Percentiles rank a stretch among this genome's conserved stretches.
Conservation (phyloP, 1,140 invertebrate species). For the Apocrypta bakeri region DNA sequence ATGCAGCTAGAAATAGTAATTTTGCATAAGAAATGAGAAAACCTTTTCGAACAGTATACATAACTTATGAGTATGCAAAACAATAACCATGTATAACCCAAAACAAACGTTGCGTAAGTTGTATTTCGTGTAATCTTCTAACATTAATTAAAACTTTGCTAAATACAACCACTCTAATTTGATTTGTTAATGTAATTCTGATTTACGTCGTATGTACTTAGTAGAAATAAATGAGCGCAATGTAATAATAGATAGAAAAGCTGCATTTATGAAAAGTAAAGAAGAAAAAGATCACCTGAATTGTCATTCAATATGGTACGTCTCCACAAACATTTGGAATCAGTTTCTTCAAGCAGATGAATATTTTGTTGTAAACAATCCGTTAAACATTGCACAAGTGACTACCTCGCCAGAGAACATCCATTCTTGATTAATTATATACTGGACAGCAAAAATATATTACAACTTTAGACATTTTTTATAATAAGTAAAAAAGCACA, state of each 20-base stretch:
- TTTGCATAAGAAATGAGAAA: background rate
- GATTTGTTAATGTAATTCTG: too few relatives aligned
- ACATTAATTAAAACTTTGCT: too few relatives aligned
- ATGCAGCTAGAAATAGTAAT: background rate
- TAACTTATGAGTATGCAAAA: background rate
- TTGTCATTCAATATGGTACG: constrained; percentile 47
- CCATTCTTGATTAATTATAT: too few relatives aligned
- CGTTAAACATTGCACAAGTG: background rate
- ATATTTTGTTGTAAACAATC: background rate
- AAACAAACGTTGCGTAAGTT: background rate
- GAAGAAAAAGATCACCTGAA: constrained; percentile 46
- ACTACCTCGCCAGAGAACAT: too few relatives aligned
- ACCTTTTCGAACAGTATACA: background rate
- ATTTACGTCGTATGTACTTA: background rate
- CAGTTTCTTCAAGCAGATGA: background rate
- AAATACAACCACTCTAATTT: too few relatives aligned
- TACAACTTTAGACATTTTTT: too few relatives aligned
- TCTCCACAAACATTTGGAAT: constrained; percentile 37
- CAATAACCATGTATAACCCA: background rate
- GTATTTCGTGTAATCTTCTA: too few relatives aligned
- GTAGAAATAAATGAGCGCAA: background rate
- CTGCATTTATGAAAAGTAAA: background rate
- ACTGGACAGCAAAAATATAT: too few relatives aligned
- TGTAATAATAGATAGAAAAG: too few relatives aligned
- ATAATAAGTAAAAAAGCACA: too few relatives aligned